Evolutionary conservation across 1,140 invertebrate species (phyloP), one percentile per base, ranked within the genome.

Genomic region (Parasteatoda tepidariorum): DNA sequence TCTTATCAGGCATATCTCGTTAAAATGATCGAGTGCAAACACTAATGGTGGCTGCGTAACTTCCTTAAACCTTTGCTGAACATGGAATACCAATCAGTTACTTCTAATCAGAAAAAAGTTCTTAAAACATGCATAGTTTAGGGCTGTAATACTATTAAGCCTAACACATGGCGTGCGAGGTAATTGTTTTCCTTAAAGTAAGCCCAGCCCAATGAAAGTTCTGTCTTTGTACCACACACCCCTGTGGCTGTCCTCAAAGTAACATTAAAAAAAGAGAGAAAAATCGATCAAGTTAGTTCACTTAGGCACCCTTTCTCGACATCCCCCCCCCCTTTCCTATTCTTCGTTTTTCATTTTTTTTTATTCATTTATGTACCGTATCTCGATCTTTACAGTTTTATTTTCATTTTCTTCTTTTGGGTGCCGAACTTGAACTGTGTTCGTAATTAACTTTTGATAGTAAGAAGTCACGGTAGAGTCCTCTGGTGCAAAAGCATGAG

Each of bases 281-380:
- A 78, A 78, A 78, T 78, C 74, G 74, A 78, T 78, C 33, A 78
- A 31, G 34, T 78, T 66, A 57, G 74, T 54, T 66, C 61, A 26
- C 59, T 38, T 38, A 22, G 59, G 54, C 61, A 64, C 41, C 61
- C 30, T 33, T 7, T 28, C 11, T 18, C 26, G 9, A 1, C 34
- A 2, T 3, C 22, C 66, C 33, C 22, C 66, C 22, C 1, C 18
- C 31, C 15, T 13, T 55, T 28, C 31, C 41, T n/a, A n/a, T 28
- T 71, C 41, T 24, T 71, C 57, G n/a, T n/a, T n/a, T n/a, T n/a
- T n/a, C n/a, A n/a, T n/a, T n/a, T n/a, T n/a, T n/a, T n/a, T n/a
- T n/a, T n/a, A n/a, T n/a, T n/a, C n/a, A n/a, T n/a, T n/a, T n/a
- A n/a, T n/a, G n/a, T n/a, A n/a, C n/a, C n/a, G n/a, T n/a, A n/a